Evolutionary conservation across 1,140 invertebrate genomes (phyloP).

Genomic region (Marisa cornuarietis): DNA sequence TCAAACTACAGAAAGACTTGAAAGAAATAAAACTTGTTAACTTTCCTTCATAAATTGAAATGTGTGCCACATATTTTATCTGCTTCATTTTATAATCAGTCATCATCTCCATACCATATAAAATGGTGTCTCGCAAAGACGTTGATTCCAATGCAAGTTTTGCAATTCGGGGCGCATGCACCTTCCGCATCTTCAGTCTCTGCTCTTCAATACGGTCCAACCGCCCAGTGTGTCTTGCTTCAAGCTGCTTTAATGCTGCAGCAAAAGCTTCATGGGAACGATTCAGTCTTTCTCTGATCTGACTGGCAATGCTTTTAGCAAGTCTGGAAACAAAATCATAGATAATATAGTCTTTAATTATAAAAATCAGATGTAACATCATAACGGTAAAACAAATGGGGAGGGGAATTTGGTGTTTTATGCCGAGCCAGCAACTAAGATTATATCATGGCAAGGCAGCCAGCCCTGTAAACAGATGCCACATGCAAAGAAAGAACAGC

Average conservation of each 20-base stretch:
- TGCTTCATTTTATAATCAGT: neutral
- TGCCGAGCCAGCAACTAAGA: no score
- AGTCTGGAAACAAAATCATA: conserved; percentile 67
- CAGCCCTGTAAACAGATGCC: no score
- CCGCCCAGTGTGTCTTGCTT: conserved; percentile 76
- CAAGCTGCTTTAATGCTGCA: conserved; percentile 75
- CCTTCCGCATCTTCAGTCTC: conserved; percentile 75
- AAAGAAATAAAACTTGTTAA: no score
- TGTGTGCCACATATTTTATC: no score
- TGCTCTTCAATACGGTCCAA: conserved; percentile 86
- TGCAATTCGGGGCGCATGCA: conserved; percentile 82
- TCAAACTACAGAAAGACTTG: no score
- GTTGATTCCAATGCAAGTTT: conserved; percentile 86
- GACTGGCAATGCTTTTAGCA: conserved; percentile 80
- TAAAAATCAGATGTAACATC: no score
- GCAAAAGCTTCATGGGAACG: conserved; percentile 78
- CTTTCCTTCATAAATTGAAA: no score
- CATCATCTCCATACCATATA: conserved; percentile 69
- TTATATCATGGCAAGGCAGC: no score
- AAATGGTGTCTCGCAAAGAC: conserved; percentile 81
- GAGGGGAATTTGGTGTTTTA: no score
- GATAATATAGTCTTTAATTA: no score
- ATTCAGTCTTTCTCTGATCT: conserved; percentile 75
- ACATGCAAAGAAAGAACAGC: no score
- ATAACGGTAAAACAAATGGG: no score